A percentile compares a stretch with the other conserved stretches of the same genome.
Conservation (phyloP, 2,888 invertebrate species). For the Pyrgus malvae region DNA sequence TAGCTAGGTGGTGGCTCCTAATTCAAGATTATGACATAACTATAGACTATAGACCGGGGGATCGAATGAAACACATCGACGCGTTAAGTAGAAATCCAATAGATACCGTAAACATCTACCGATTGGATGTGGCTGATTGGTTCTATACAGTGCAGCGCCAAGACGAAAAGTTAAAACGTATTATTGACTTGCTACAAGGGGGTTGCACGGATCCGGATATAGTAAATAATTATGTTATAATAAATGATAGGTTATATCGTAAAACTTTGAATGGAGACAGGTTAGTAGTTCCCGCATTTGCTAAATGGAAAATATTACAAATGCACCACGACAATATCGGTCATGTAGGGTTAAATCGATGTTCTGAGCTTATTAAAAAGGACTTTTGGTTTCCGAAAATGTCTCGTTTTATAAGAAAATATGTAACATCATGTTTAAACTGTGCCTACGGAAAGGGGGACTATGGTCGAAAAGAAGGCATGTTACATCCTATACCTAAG, state of each 20-base stretch:
- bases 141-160: background rate
- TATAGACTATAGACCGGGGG: constrained; percentile 33
- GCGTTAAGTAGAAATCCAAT: background rate
- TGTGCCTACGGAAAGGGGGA: constrained; percentile 44
- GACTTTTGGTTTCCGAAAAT: constrained; percentile 44
- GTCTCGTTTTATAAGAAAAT: constrained; percentile 38
- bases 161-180: background rate
- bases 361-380: constrained; percentile 34
- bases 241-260: constrained; percentile 33
- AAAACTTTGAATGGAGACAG: constrained; percentile 35
- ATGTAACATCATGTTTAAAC: constrained; percentile 37
- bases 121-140: no score
- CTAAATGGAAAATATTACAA: constrained; percentile 41
- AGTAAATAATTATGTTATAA: constrained; percentile 30
- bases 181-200: background rate
- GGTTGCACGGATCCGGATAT: background rate
- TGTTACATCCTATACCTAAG: constrained; percentile 34
- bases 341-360: constrained; percentile 22
- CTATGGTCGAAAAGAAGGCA: constrained; percentile 30
- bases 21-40: constrained; percentile 32
- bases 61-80: constrained; percentile 23
- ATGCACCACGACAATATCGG: constrained; percentile 46
- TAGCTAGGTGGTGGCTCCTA: constrained; percentile 36
- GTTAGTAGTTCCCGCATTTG: constrained; percentile 39
- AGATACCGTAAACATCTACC: no score